Base-by-base conservation (phyloP, 2,113 vertebrate genomes). In the Nothoprocta pentlandii region DNA sequence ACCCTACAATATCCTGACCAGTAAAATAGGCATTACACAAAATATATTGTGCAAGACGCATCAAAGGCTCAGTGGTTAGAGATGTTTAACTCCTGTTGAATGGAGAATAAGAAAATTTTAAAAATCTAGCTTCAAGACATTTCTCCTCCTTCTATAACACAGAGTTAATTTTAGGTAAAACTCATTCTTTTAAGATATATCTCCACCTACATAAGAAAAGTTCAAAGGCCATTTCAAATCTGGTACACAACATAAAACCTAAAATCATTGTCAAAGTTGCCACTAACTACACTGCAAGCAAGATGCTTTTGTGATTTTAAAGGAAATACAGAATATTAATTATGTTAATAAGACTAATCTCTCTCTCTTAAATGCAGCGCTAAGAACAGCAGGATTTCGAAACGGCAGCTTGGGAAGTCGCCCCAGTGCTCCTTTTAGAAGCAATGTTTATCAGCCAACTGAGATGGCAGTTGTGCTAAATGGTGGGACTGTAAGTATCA, bases 401-500 rank as follows among this genome's bases (percentile, higher is more conserved):
- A 99, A 98, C 5, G 98, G 98, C 87, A 99, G 97, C 77, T 95
- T 98, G 71, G 99, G 98, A 9, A 96, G 97, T 90, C 97, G 99
- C 92, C 99, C 99, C 44, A 99, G 98, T 8, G 99, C 99, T 68
- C 99, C 99, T 10, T 99, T 99, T 94, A 98, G 99, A 96, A 99
- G 99, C 98, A 99, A 99, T 64, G 99, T 99, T 73, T 99, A 99
- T 97, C 99, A 99, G 97, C 99, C 99, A 68, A 99, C 99, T 19
- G 99, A 99, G 98, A 99, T 99, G 99, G 99, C 99, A 90, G 99
- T 99, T 95, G 99, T 99, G 94, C 98, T 99, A 81, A 99, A 99
- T 67, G 99, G 99, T 81, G 99, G 99, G 97, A 99, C 99, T 96
- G 99, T 99, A 98, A 99, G 99, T 99, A 98, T 98, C 79, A 94